phyloP scores from a whole-genome alignment of 1,140 invertebrate species.

The Drosophila fuyamai region DNA sequence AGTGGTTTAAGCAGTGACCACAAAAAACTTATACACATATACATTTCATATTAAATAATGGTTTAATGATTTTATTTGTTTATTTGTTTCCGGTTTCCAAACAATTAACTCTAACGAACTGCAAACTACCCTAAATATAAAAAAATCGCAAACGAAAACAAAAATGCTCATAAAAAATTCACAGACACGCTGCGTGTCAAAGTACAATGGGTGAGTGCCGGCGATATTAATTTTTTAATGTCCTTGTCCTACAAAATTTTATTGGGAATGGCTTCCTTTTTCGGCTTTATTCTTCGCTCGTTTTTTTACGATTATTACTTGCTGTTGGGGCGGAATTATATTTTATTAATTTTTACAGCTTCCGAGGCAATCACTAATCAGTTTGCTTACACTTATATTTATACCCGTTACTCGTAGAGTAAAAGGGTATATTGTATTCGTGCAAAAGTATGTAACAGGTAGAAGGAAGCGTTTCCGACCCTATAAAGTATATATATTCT shows the following conservation, averaged over 20 bases:
- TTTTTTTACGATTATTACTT: conserved; percentile 59
- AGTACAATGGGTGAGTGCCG: conserved; percentile 81
- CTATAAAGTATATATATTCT: too few relatives aligned
- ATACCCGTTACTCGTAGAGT: too few relatives aligned
- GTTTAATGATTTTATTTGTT: conserved; percentile 67
- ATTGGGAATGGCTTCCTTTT: conserved; percentile 20
- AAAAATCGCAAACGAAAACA: conserved; percentile 29
- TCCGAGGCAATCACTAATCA: conserved; percentile 60
- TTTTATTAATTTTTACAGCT: conserved; percentile 61
- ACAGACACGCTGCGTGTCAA: conserved; percentile 77
- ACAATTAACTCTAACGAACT: conserved; percentile 78
- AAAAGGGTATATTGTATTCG: too few relatives aligned
- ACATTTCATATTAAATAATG: conserved; percentile 53
- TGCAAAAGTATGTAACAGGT: too few relatives aligned
- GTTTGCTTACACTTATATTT: conserved; percentile 55
- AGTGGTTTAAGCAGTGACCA: conserved; percentile 22
- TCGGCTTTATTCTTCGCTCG: conserved; percentile 19
- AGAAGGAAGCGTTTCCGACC: too few relatives aligned
- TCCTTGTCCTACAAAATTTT: conserved; percentile 41
- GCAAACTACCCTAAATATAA: conserved; percentile 51
- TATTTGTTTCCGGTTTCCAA: conserved; percentile 62
- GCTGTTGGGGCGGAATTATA: conserved; percentile 25
- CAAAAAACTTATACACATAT: conserved; percentile 39
- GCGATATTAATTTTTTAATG: conserved; percentile 59
- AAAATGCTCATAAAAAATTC: conserved; percentile 51